These are phyloP conservation scores for Hirtodrosophila alboralis DNA, from an alignment of 2,888 invertebrate genomes.

Conservation along the genomic window DNA sequence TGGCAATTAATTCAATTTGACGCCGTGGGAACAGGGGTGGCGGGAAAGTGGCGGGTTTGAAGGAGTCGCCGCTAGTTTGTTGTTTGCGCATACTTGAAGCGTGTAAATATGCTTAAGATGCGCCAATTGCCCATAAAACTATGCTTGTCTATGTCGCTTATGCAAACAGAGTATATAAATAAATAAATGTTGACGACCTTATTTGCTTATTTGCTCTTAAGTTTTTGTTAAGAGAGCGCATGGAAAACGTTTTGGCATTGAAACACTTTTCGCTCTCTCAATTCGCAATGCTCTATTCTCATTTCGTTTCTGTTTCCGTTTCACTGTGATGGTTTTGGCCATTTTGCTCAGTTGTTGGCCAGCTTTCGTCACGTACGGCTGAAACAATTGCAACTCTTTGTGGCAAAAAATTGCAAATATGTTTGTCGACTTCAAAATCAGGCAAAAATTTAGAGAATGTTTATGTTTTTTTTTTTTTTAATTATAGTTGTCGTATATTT, in stretches of 20 bases:
- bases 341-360: conserved; percentile 45
- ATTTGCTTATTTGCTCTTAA: conserved; percentile 16
- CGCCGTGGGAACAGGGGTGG: not conserved
- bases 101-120: conserved; percentile 57
- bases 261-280: conserved; percentile 5
- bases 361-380: conserved; percentile 35
- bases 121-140: conserved; percentile 31
- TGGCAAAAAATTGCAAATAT: conserved; percentile 1
- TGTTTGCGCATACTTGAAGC: conserved; percentile 53
- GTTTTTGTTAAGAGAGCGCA: conserved; percentile 34
- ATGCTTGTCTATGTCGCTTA: conserved; percentile 2
- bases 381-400: not conserved
- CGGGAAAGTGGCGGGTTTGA: conserved; percentile 49
- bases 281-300: not conserved
- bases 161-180: no score
- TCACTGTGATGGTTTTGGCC: conserved; percentile 16
- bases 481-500: no score
- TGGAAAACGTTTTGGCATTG: conserved; percentile 18
- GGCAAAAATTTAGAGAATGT: no score
- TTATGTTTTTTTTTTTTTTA: no score
- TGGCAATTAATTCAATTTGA: conserved; percentile 56
- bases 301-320: conserved; percentile 28
- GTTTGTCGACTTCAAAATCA: no score
- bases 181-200: no score
- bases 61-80: conserved; percentile 32